phyloP scores from a whole-genome alignment of 1,140 invertebrate species.

The Episyrphus balteatus region DNA sequence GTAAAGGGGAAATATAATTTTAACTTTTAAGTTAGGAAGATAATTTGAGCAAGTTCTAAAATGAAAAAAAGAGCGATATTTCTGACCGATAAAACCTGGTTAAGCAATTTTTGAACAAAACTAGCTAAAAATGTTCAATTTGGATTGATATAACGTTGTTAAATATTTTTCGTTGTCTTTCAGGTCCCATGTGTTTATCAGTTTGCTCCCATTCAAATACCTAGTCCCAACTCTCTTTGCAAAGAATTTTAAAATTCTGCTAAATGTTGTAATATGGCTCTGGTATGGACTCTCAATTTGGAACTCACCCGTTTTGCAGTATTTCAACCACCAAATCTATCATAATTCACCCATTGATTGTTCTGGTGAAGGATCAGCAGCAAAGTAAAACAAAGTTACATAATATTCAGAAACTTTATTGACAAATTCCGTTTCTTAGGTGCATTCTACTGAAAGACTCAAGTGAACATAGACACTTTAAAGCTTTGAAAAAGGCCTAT shows the following conservation, averaged over 20 bases:
- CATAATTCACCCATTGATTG: slow-evolving; percentile 29
- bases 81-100: no score
- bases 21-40: no score
- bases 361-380: slow-evolving; percentile 30
- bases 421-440: slow-evolving; percentile 7
- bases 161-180: slow-evolving; percentile 1
- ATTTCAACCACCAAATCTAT: slow-evolving; percentile 36
- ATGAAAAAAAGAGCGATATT: no score
- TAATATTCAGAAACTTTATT: neutral
- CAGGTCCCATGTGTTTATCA: slow-evolving; percentile 28
- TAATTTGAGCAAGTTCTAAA: no score
- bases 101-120: no score
- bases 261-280: slow-evolving; percentile 30
- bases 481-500: slow-evolving; percentile 29
- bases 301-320: slow-evolving; percentile 34
- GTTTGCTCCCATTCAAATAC: slow-evolving; percentile 31
- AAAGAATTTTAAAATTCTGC: slow-evolving; percentile 31
- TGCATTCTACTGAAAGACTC: slow-evolving; percentile 32
- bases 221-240: slow-evolving; percentile 32
- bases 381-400: slow-evolving; percentile 16
- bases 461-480: slow-evolving; percentile 29
- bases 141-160: no score
- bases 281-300: slow-evolving; percentile 34
- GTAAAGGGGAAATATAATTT: no score
- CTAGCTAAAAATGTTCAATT: no score